phyloP scores from a whole-genome alignment of 2,113 vertebrate species.

The Ochotona princeps region DNA sequence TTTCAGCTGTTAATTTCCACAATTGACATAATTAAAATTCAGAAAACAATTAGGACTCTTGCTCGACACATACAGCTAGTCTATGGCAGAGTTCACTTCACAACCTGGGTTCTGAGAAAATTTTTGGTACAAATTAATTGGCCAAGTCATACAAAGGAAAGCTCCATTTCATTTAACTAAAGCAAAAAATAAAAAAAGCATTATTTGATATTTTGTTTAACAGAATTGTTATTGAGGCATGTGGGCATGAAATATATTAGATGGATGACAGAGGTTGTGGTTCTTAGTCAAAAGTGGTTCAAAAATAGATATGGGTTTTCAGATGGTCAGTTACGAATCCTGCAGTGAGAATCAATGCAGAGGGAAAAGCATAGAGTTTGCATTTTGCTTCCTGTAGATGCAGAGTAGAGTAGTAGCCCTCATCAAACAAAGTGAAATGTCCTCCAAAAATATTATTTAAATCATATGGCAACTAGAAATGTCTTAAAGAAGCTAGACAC shows the following conservation, averaged over 20 bases:
- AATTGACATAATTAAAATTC: not conserved
- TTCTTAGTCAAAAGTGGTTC: not conserved
- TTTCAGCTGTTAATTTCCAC: not conserved
- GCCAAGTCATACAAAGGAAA: not conserved
- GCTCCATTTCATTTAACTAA: not conserved
- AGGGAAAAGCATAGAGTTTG: not conserved
- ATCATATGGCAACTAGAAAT: not conserved
- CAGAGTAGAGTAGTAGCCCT: not conserved
- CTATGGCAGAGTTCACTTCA: not conserved
- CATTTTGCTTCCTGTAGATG: not conserved
- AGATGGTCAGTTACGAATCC: not conserved
- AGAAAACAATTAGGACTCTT: not conserved
- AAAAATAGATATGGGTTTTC: not conserved
- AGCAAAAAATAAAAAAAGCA: not conserved
- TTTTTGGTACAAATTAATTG: constrained; percentile 11
- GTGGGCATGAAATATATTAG: not conserved
- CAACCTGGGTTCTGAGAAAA: not conserved
- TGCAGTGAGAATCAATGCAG: not conserved
- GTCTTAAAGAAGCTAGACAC: not conserved
- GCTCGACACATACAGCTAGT: not conserved
- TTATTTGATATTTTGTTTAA: constrained; percentile 1
- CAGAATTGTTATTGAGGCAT: not conserved
- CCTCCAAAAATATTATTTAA: not conserved
- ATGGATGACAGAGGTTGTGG: not conserved
- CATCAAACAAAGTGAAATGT: not conserved